Conservation (phyloP, 2,797 vertebrate genomes). For the Poeciliopsis turneri region DNA sequence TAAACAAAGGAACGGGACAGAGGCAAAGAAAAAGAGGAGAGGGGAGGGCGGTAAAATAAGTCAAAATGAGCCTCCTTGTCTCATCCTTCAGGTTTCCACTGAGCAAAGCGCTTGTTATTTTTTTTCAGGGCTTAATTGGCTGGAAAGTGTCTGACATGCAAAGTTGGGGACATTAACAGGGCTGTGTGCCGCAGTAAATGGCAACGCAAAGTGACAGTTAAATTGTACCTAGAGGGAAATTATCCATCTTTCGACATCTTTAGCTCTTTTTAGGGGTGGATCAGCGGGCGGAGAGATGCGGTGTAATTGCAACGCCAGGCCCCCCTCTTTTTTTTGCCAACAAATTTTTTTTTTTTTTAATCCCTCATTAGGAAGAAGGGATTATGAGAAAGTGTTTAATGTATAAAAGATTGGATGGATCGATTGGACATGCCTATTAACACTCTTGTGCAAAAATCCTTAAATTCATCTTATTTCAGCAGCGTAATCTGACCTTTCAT, state of each 20-base stretch:
- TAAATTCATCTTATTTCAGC: background rate
- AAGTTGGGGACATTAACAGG: slow-evolving; percentile 98
- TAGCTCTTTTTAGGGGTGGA: slow-evolving; percentile 85
- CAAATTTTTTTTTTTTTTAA: slow-evolving; percentile 59
- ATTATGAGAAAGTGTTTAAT: slow-evolving; percentile 77
- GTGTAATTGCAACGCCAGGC: slow-evolving; percentile 92
- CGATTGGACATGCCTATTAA: background rate
- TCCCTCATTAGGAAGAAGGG: slow-evolving; percentile 66
- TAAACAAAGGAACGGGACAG: slow-evolving; percentile 90
- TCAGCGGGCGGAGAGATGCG: slow-evolving; percentile 71
- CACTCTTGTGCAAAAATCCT: background rate
- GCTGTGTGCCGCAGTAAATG: slow-evolving; percentile 94
- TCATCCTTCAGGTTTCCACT: slow-evolving; percentile 98
- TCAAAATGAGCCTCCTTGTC: slow-evolving; percentile 96
- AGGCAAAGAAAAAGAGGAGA: slow-evolving; percentile 75
- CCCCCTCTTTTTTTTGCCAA: slow-evolving; percentile 62
- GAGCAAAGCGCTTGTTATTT: slow-evolving; percentile 88
- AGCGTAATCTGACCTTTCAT: background rate
- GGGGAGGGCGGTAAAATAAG: slow-evolving; percentile 45
- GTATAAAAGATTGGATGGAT: slow-evolving; percentile 42
- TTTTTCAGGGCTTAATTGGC: slow-evolving; percentile 98
- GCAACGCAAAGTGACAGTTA: slow-evolving; percentile 99
- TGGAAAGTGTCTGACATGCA: slow-evolving; percentile 99
- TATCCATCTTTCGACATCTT: slow-evolving; percentile 99
- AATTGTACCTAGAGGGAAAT: slow-evolving; percentile 99